Base-by-base conservation (phyloP, 2,797 vertebrate species). In the Lepus townsendii region DNA sequence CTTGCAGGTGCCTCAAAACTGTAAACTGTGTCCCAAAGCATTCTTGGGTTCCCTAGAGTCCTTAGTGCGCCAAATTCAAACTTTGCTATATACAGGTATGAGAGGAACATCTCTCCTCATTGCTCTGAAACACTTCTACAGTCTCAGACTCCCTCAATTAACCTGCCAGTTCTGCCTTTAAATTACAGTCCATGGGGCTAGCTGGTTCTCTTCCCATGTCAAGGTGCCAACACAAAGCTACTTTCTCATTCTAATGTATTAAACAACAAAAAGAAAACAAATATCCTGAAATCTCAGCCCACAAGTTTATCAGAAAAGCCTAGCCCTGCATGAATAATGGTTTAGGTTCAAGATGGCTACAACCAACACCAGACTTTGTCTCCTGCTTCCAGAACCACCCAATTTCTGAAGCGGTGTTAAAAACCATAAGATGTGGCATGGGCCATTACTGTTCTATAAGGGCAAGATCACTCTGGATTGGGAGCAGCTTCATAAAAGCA, bases 181-280 rank as follows among this genome's bases (percentile, higher is more conserved):
- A n/a, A 68, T 35, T 54, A 52, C 5, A 62, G 9, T 90, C 32
- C 30, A 57, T 63, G 22, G 14, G 20, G 35, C 14, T 93, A 68
- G 24, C 20, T 93, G 3, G 3, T 47, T 90, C 77, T 79, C 19
- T 66, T 73, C 52, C 42, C 35, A 96, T 57, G 5, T 11, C 14
- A 38, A 90, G 6, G 30, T 69, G 8, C 27, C 24, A 68, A 17
- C n/a, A 73, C 38, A 62, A 90, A 87, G 27, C 13, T 78, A 72
- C 62, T 54, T 79, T 72, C 50, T 87, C 54, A 68, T 88, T 69
- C 16, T 68, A 69, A 47, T 80, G 83, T 13, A 62, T 27, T 79
- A 82, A 77, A 75, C 32, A 72, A n/a, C 52, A 84, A 90, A 88
- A 77, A 19, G 75, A 54, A 91, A 75, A 94, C 42, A 94, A 79